Conservation (phyloP, 1,140 invertebrate genomes). For the Artemia franciscana region DNA sequence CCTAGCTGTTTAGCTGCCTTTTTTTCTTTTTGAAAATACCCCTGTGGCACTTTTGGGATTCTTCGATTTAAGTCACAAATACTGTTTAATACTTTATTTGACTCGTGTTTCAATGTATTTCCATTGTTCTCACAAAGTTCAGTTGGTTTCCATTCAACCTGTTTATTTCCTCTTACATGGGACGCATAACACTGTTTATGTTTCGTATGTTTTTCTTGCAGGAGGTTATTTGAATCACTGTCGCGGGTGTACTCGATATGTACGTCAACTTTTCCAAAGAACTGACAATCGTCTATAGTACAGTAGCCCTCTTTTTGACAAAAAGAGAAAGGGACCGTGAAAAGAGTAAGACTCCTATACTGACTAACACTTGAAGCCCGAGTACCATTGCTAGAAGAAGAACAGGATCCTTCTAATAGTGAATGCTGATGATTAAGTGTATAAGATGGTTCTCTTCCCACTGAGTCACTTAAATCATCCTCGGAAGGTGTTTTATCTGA, state of each 20-base stretch:
- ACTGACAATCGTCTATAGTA: neutral
- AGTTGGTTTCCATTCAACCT: neutral
- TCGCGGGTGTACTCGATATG: neutral
- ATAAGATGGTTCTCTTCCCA: neutral
- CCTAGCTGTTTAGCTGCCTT: slow-evolving; percentile 36
- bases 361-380: neutral
- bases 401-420: neutral
- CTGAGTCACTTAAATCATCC: neutral
- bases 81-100: neutral
- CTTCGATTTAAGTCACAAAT: neutral
- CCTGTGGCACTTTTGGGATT: neutral
- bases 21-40: slow-evolving; percentile 28
- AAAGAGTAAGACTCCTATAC: slow-evolving; percentile 2
- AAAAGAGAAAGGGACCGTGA: slow-evolving; percentile 1
- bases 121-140: too few species aligned
- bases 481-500: neutral
- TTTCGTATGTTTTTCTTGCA: neutral
- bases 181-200: neutral
- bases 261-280: neutral
- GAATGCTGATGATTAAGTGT: neutral
- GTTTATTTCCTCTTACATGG: neutral
- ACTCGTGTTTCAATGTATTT: too few species aligned
- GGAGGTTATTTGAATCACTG: neutral
- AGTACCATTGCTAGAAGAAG: neutral
- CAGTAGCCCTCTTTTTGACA: neutral